Evolutionary conservation across 1,140 invertebrate genomes (phyloP).

Genomic region (Ips typographus): DNA sequence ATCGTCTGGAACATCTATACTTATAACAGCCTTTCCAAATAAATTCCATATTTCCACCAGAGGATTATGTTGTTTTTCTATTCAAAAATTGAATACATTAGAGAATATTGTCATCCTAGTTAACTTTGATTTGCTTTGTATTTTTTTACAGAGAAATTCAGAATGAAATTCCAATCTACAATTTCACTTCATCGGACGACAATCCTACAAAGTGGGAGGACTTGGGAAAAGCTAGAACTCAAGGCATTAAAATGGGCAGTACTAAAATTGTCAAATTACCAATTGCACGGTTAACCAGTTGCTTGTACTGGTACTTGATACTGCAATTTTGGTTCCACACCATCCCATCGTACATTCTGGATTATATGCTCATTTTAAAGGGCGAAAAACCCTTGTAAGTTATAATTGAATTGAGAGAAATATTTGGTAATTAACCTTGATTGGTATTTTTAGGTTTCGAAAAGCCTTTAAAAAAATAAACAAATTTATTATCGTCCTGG

Average conservation of each 20-base stretch:
- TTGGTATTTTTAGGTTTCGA: conserved; percentile 57
- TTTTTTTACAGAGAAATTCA: neutral
- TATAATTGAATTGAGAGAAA: neutral
- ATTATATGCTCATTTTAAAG: conserved; percentile 45
- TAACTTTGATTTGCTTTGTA: neutral
- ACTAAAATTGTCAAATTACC: conserved; percentile 56
- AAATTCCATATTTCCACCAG: too few species aligned
- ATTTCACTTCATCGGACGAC: conserved; percentile 67
- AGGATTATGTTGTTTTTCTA: too few species aligned
- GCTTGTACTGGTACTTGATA: conserved; percentile 55
- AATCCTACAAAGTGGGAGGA: conserved; percentile 67
- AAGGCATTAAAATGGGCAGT: conserved; percentile 14
- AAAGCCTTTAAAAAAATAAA: conserved; percentile 69
- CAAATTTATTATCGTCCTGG: conserved; percentile 64
- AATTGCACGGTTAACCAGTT: conserved; percentile 57
- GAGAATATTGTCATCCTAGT: neutral
- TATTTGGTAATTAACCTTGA: neutral
- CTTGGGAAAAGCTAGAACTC: conserved; percentile 41
- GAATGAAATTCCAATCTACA: conserved; percentile 59
- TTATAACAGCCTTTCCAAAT: too few species aligned
- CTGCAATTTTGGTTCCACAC: conserved; percentile 59
- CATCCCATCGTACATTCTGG: conserved; percentile 62
- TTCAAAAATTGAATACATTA: too few species aligned
- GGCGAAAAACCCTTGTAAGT: conserved; percentile 22
- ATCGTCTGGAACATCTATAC: too few species aligned